phyloP scores from a whole-genome alignment of 1,140 invertebrate species.

The Drosophila azteca region DNA sequence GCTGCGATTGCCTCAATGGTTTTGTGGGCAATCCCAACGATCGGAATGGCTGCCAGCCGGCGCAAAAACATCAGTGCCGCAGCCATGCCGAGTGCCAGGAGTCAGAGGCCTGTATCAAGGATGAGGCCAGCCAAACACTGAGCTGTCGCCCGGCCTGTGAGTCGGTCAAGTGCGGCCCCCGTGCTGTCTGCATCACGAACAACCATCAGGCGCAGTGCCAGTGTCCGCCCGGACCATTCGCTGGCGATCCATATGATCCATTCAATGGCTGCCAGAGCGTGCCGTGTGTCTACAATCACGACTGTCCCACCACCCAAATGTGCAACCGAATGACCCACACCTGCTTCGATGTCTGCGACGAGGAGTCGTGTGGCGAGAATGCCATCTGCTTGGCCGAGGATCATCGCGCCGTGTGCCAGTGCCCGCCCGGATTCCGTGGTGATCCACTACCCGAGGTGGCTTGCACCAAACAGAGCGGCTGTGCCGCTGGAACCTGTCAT shows the following conservation, averaged over 20 bases:
- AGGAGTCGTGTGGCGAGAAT: constrained; percentile 92
- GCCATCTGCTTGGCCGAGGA: constrained; percentile 94
- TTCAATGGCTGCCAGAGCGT: constrained; percentile 90
- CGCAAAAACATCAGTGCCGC: constrained; percentile 89
- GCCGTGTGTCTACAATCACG: constrained; percentile 93
- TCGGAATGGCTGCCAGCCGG: constrained; percentile 90
- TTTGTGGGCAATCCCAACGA: constrained; percentile 95
- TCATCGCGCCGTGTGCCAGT: constrained; percentile 92
- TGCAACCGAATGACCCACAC: constrained; percentile 92
- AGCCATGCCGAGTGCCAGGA: constrained; percentile 92
- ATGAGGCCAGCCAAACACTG: constrained; percentile 81
- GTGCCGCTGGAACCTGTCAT: constrained; percentile 92
- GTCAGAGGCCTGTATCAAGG: constrained; percentile 88
- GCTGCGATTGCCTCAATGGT: constrained; percentile 91
- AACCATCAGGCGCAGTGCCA: constrained; percentile 95
- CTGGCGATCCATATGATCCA: constrained; percentile 92
- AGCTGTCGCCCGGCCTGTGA: constrained; percentile 91
- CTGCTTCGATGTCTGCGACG: constrained; percentile 92
- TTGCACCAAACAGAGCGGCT: constrained; percentile 88
- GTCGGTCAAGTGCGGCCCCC: constrained; percentile 90
- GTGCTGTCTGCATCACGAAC: constrained; percentile 92
- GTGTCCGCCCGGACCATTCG: constrained; percentile 92
- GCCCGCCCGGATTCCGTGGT: constrained; percentile 91
- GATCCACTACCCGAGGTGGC: constrained; percentile 92
- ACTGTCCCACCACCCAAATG: constrained; percentile 90